Conservation (phyloP, 2,888 invertebrate genomes). For the Brachyptera putata region DNA sequence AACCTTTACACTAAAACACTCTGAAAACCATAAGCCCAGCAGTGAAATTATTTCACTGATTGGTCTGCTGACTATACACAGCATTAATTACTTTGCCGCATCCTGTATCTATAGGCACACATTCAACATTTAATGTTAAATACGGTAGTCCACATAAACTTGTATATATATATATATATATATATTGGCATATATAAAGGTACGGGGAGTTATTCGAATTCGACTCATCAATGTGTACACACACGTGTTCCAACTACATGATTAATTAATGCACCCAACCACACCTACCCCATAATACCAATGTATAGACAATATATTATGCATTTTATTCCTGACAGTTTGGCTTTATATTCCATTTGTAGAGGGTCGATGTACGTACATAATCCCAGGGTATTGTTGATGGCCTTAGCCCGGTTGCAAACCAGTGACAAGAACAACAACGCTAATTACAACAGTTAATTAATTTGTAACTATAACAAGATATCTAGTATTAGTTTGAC, state of each 20-base stretch:
- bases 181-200: neutral
- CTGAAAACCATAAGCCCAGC: too few relatives aligned
- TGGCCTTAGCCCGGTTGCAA: neutral
- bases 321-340: slow-evolving; percentile 1
- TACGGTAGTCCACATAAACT: too few relatives aligned
- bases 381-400: slow-evolving; percentile 12
- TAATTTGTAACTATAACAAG: neutral
- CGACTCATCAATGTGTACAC: neutral
- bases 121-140: too few relatives aligned
- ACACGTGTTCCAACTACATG: neutral
- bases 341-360: too few relatives aligned
- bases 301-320: neutral
- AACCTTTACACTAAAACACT: too few relatives aligned
- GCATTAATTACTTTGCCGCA: too few relatives aligned
- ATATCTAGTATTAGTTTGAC: too few relatives aligned
- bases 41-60: too few relatives aligned
- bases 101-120: too few relatives aligned
- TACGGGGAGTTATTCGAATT: neutral
- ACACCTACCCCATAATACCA: neutral
- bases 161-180: too few relatives aligned
- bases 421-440: slow-evolving; percentile 11
- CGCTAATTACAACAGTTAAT: neutral
- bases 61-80: too few relatives aligned
- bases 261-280: slow-evolving; percentile 16
- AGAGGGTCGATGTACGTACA: neutral